Conservation (phyloP, 2,113 vertebrate genomes). For the Lampris incognitus region DNA sequence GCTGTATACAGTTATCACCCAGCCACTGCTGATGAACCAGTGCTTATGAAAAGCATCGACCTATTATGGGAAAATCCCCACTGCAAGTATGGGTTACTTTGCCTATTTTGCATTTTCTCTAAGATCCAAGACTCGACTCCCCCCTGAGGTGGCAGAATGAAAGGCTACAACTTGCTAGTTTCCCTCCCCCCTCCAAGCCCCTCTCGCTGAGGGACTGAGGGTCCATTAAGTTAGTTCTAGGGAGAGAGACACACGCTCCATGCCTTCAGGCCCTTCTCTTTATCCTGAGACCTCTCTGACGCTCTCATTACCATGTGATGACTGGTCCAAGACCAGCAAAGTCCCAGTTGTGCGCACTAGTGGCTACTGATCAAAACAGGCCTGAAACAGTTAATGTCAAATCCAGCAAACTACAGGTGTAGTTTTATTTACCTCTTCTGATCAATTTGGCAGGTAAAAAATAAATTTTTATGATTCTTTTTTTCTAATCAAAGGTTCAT, state of each 20-base stretch:
- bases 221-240: constrained; percentile 53
- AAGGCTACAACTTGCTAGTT: constrained; percentile 9
- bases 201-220: constrained; percentile 38
- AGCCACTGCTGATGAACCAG: no score
- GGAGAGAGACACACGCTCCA: constrained; percentile 26
- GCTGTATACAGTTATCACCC: no score
- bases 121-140: no score
- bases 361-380: neutral
- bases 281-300: constrained; percentile 42
- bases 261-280: constrained; percentile 41
- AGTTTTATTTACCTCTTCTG: neutral
- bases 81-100: no score
- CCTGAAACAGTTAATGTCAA: neutral
- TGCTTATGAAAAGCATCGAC: no score
- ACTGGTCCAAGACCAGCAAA: constrained; percentile 18
- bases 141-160: no score
- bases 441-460: neutral
- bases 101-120: no score
- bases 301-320: constrained; percentile 59
- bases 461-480: neutral
- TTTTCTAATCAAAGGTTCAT: neutral
- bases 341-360: constrained; percentile 7
- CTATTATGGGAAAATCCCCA: no score
- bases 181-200: constrained; percentile 34
- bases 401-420: neutral